Evolutionary conservation across 2,113 vertebrate genomes (phyloP).

Genomic region (Scomber japonicus): DNA sequence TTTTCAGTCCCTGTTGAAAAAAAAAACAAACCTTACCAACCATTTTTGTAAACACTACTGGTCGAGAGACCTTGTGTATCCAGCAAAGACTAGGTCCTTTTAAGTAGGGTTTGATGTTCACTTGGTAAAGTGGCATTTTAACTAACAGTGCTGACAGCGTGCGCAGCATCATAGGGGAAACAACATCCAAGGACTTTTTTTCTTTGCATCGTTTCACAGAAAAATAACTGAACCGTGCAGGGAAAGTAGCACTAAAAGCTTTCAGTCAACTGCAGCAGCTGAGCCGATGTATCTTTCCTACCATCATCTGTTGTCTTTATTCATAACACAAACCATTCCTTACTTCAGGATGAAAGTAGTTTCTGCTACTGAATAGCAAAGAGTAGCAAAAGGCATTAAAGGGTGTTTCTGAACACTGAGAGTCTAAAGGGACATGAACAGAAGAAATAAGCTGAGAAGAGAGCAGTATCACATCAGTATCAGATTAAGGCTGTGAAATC

Average conservation of each 20-base stretch:
- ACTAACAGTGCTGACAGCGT: slow-evolving; percentile 26
- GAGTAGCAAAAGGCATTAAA: slow-evolving; percentile 41
- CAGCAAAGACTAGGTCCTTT: slow-evolving; percentile 18
- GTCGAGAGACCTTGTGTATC: slow-evolving; percentile 31
- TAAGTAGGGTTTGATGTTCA: slow-evolving; percentile 50
- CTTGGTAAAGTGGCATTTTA: slow-evolving; percentile 39
- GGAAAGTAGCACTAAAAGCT: slow-evolving; percentile 67
- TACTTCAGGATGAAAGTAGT: slow-evolving; percentile 37
- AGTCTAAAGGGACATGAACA: slow-evolving; percentile 44
- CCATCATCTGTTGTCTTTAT: slow-evolving; percentile 36
- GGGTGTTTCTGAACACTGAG: slow-evolving; percentile 23
- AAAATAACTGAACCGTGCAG: slow-evolving; percentile 57
- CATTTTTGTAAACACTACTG: slow-evolving; percentile 22
- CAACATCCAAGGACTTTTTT: slow-evolving; percentile 19
- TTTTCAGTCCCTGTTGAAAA: slow-evolving; percentile 11
- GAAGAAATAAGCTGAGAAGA: slow-evolving; percentile 26
- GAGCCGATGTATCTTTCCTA: slow-evolving; percentile 4
- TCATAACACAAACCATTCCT: slow-evolving; percentile 41
- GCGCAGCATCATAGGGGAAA: slow-evolving; percentile 18
- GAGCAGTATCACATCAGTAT: slow-evolving; percentile 38
- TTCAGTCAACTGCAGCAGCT: slow-evolving; percentile 45
- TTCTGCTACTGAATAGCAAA: slow-evolving; percentile 14
- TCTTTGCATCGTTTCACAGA: slow-evolving; percentile 39
- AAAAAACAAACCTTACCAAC: slow-evolving; percentile 7
- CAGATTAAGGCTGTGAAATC: slow-evolving; percentile 59